Evolutionary conservation across 2,797 vertebrate species (phyloP).

Genomic region (Pempheris klunzingeri): DNA sequence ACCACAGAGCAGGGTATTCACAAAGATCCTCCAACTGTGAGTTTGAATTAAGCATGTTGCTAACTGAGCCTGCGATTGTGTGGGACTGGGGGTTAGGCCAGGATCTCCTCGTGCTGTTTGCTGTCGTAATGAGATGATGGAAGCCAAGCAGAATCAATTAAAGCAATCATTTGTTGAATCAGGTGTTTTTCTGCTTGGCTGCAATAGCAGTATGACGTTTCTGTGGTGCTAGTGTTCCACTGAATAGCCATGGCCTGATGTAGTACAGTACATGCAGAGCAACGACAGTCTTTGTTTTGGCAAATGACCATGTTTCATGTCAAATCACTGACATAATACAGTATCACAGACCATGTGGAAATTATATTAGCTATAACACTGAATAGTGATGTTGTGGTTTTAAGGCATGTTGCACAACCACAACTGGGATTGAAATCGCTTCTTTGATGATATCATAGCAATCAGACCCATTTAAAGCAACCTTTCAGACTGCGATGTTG

Average conservation of each 20-base stretch:
- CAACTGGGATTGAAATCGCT: slow-evolving; percentile 50
- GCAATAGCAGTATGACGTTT: slow-evolving; percentile 20
- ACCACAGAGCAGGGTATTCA: slow-evolving; percentile 42
- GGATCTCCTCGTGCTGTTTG: slow-evolving; percentile 48
- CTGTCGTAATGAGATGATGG: slow-evolving; percentile 45
- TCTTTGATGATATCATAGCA: slow-evolving; percentile 54
- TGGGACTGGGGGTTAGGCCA: slow-evolving; percentile 33
- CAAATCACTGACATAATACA: slow-evolving; percentile 56
- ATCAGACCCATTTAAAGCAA: slow-evolving; percentile 33
- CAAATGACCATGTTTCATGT: slow-evolving; percentile 57
- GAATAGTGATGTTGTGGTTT: slow-evolving; percentile 61
- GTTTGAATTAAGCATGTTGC: slow-evolving; percentile 47
- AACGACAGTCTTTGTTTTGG: slow-evolving; percentile 61
- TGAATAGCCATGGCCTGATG: slow-evolving; percentile 26
- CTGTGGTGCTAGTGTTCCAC: slow-evolving; percentile 1
- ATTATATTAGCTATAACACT: slow-evolving; percentile 44
- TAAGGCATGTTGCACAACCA: slow-evolving; percentile 52
- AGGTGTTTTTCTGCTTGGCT: slow-evolving; percentile 62
- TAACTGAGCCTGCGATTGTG: slow-evolving; percentile 54
- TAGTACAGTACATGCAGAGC: not conserved
- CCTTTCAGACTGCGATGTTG: slow-evolving; percentile 16
- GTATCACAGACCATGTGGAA: slow-evolving; percentile 59
- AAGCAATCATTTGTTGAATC: slow-evolving; percentile 67
- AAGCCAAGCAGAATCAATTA: slow-evolving; percentile 57
- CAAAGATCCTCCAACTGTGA: slow-evolving; percentile 51